Conservation (phyloP, 2,113 vertebrate species). For the Pseudorhombus dupliciocellatus region DNA sequence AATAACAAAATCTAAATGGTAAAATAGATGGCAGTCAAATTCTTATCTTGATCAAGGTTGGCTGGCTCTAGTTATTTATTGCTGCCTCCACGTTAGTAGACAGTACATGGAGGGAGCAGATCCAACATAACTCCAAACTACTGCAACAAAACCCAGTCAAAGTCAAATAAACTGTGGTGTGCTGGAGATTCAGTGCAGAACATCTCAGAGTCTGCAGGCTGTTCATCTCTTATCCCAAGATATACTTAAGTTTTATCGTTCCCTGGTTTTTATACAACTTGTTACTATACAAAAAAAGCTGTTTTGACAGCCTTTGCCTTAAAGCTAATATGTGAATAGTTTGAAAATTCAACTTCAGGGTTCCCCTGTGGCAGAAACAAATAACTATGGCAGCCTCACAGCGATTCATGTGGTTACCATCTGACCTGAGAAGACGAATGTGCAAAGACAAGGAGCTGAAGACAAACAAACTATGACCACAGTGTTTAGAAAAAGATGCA, state of each 20-base stretch:
- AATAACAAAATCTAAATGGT: too few species aligned
- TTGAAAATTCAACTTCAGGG: neutral
- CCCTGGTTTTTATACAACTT: neutral
- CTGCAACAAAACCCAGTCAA: too few species aligned
- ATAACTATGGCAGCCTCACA: neutral
- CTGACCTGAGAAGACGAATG: neutral
- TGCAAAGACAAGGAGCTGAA: neutral
- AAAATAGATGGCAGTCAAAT: too few species aligned
- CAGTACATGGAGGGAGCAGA: too few species aligned
- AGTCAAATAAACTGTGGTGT: neutral
- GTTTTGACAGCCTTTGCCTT: neutral
- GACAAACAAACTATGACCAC: too few species aligned
- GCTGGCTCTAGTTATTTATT: too few species aligned
- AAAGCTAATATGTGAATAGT: neutral
- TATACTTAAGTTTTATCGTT: neutral
- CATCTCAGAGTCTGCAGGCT: neutral
- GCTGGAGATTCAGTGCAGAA: neutral
- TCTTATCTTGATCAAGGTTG: too few species aligned
- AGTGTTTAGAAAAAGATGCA: neutral
- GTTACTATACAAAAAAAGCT: neutral
- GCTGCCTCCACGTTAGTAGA: too few species aligned
- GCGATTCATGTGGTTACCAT: neutral
- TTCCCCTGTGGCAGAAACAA: neutral
- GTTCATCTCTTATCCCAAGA: neutral
- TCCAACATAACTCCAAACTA: too few species aligned